Percentiles rank a stretch among this genome's conserved stretches.
These are phyloP conservation scores for Potorous gilbertii DNA, from an alignment of 2,797 vertebrate genomes.

Conservation along the genomic window DNA sequence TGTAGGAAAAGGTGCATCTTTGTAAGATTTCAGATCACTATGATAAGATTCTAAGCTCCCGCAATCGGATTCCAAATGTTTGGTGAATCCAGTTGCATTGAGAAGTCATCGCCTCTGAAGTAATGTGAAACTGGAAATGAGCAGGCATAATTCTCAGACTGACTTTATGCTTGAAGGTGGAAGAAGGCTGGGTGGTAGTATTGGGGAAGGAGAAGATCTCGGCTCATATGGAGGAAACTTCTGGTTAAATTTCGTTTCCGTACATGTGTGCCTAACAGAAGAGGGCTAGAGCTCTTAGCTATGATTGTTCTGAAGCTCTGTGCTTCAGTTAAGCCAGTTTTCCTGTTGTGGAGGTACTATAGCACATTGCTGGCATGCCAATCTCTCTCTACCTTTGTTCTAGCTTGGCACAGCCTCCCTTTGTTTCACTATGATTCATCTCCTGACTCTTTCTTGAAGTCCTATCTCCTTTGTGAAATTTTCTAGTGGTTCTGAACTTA, in stretches of 20 bases:
- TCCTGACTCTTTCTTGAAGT: background rate
- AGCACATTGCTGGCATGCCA: background rate
- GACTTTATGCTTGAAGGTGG: background rate
- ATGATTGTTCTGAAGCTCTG: background rate
- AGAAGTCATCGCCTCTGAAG: background rate
- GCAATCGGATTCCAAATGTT: background rate
- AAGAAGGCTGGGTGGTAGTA: background rate
- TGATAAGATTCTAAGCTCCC: background rate
- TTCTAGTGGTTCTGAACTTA: background rate
- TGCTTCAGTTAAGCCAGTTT: background rate
- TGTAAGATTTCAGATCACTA: background rate
- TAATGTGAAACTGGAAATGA: background rate
- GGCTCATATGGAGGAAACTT: background rate
- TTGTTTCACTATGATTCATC: background rate
- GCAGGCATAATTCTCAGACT: background rate
- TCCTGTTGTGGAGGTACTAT: background rate
- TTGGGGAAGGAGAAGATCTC: background rate
- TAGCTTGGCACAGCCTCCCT: background rate
- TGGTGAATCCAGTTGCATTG: background rate
- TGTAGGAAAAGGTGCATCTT: background rate
- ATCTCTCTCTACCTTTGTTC: background rate
- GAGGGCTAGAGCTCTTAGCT: background rate
- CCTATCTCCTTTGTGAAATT: background rate
- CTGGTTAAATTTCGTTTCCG: background rate
- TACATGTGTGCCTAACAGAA: background rate